Base-by-base conservation (phyloP, 2,888 invertebrate genomes). In the Steinernema scapterisci region DNA sequence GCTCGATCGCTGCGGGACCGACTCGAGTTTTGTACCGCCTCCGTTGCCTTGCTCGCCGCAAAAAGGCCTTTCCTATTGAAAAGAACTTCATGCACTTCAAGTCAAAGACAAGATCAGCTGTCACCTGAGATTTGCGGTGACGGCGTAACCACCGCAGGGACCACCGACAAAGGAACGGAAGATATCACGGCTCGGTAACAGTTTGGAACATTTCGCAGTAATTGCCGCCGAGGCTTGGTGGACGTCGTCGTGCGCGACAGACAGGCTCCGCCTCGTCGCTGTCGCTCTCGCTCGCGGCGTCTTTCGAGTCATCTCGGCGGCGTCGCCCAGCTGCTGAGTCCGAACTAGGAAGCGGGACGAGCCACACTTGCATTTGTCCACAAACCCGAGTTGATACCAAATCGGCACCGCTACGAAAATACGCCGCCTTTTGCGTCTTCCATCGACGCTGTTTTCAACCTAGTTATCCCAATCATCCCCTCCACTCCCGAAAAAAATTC, bases 271-370 rank as follows among this genome's bases (percentile, higher is more conserved):
- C 63, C 63, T 63, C 38, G 63, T 63, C 63, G 63, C 63, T 16
- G 63, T 63, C 63, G 63, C 63, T 63, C 63, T 31, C 63, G 63
- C 63, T 63, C 31, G 63, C 38, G 63, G 63, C 63, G 52, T 52
- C 52, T 23, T 52, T 23, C 52, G 52, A 52, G 63, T 63, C 63
- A 27, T 63, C 27, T 19, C 16, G 48, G 19, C n/a, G 16, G n/a
- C 27, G 31, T 31, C 31, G 63, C 63, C 63, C 63, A 63, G 63
- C 63, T 63, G 63, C 63, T 27, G 31, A 52, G 52, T 23, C 52
- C 48, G 19, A 38, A 63, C 63, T 63, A 38, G 38, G 38, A 38
- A 38, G 38, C 38, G 38, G 25, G 63, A n/a, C 27, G 63, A 63
- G 27, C 27, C 25, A 13, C 38, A 38, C 63, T 63, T 63, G 63